Conservation (phyloP, 2,888 invertebrate genomes). For the Clanis bilineata region DNA sequence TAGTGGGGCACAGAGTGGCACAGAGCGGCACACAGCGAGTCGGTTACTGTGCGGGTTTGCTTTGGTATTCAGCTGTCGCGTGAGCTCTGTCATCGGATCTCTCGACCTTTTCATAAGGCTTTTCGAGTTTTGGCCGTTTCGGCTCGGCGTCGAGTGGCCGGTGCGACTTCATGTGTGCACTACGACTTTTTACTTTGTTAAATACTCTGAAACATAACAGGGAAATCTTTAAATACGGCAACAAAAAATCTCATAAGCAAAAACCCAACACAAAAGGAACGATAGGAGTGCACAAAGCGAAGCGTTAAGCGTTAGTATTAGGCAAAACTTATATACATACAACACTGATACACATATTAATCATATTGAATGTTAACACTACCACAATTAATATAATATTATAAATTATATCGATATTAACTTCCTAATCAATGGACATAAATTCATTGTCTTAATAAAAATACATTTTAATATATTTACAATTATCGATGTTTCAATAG, state of each 20-base stretch:
- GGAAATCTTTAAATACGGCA: constrained; percentile 72
- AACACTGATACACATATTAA: constrained; percentile 64
- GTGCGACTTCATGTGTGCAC: constrained; percentile 99
- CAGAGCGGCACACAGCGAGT: constrained; percentile 20
- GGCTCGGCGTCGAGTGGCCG: constrained; percentile 93
- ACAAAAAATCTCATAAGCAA: constrained; percentile 48
- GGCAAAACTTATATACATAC: constrained; percentile 58
- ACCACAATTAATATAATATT: constrained; percentile 61
- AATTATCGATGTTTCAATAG: constrained; percentile 49
- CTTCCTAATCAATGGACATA: constrained; percentile 62
- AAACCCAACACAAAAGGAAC: constrained; percentile 42
- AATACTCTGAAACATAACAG: constrained; percentile 91
- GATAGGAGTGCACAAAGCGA: constrained; percentile 53
- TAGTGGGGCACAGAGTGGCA: constrained; percentile 29
- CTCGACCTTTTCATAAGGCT: constrained; percentile 82
- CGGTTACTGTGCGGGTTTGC: constrained; percentile 65
- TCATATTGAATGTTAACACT: constrained; percentile 50
- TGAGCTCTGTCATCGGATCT: constrained; percentile 72
- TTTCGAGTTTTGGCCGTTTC: constrained; percentile 84
- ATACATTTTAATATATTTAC: constrained; percentile 62
- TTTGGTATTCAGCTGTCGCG: constrained; percentile 70
- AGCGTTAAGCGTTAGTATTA: constrained; percentile 62
- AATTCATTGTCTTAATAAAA: constrained; percentile 58
- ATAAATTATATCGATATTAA: constrained; percentile 30
- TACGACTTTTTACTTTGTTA: constrained; percentile 98